Percentiles rank a stretch among this genome's conserved stretches.
Conservation (phyloP, 2,888 invertebrate species). For the Aleiodes leptofemur region DNA sequence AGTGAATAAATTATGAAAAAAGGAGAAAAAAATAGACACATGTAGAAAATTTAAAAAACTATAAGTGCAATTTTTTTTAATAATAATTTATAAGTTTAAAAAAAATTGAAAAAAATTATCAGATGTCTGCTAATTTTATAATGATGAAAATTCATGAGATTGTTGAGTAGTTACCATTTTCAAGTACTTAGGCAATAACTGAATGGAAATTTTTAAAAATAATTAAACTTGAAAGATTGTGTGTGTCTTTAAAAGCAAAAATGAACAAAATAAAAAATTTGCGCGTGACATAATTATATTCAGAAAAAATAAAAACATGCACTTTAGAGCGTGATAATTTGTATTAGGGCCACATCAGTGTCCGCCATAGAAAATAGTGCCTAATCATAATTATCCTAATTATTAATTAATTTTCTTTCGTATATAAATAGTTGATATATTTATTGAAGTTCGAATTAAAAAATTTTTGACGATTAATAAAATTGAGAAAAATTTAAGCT, state of each 20-base stretch:
- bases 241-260: neutral
- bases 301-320: neutral
- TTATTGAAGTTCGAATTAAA: constrained; percentile 8
- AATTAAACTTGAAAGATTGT: neutral
- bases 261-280: neutral
- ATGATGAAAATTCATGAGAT: too few species aligned
- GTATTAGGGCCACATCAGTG: constrained; percentile 6
- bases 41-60: too few species aligned
- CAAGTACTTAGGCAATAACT: constrained; percentile 17
- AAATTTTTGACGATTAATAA: constrained; percentile 1
- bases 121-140: too few species aligned
- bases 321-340: neutral
- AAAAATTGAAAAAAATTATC: too few species aligned
- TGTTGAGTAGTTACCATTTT: constrained; percentile 10
- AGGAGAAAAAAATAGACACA: too few species aligned
- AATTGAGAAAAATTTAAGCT: constrained; percentile 3
- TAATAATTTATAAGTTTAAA: too few species aligned
- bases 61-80: too few species aligned
- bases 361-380: constrained; percentile 31
- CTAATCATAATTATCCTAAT: constrained; percentile 13
- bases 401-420: neutral
- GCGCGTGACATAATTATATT: constrained; percentile 3
- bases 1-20: too few species aligned
- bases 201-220: neutral
- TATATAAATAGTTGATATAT: constrained; percentile 22